Percentiles rank a stretch among this genome's conserved stretches.
phyloP scores from a whole-genome alignment of 2,888 invertebrate genomes.

The Mystacides longicornis region DNA sequence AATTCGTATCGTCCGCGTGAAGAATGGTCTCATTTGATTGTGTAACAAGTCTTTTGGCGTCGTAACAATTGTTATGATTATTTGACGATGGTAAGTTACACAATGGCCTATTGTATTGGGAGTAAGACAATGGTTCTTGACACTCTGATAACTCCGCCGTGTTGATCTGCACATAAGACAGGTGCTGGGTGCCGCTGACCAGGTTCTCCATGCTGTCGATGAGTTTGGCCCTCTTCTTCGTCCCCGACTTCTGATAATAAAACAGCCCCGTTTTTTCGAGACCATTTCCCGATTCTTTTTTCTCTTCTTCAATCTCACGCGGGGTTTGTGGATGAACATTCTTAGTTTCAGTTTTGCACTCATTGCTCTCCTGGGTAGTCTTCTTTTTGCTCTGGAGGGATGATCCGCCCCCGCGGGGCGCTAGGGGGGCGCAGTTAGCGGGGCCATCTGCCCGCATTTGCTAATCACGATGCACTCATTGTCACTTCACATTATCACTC shows the following conservation, averaged over 20 bases:
- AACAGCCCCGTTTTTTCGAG: no score
- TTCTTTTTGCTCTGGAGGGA: neutral
- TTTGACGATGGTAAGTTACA: neutral
- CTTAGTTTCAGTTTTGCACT: neutral
- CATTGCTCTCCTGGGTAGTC: neutral
- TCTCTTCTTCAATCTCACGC: neutral
- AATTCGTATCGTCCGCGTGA: neutral
- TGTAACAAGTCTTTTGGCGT: neutral
- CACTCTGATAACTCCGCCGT: neutral
- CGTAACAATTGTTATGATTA: neutral
- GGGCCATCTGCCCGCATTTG: constrained; percentile 26
- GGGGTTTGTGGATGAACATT: neutral
- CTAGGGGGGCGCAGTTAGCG: constrained; percentile 20
- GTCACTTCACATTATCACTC: constrained; percentile 2
- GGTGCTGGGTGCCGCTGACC: neutral
- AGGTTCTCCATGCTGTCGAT: neutral
- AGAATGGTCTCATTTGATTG: neutral
- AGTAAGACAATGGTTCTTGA: neutral
- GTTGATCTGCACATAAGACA: neutral
- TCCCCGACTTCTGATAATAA: neutral
- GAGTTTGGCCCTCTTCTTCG: neutral
- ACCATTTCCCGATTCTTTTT: neutral
- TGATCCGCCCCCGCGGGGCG: constrained; percentile 19
- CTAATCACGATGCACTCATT: constrained; percentile 21
- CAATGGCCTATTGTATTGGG: neutral